phyloP scores from a whole-genome alignment of 2,113 vertebrate genomes.

The Paracanthobrama guichenoti region DNA sequence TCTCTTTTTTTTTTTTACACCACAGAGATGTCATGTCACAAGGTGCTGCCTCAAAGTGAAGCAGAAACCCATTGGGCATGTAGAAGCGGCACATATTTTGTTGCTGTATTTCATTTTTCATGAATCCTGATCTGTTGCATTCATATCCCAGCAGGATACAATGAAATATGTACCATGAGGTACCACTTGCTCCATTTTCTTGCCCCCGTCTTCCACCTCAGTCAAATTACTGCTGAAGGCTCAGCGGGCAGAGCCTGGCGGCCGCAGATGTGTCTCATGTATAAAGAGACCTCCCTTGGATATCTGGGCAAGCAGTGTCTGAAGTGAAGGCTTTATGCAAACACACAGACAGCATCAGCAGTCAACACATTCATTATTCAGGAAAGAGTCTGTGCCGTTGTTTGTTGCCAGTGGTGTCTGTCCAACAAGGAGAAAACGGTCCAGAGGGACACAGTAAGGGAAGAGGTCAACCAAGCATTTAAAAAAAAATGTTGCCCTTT shows the following conservation, averaged over 20 bases:
- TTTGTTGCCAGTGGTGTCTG: slow-evolving; percentile 41
- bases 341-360: slow-evolving; percentile 52
- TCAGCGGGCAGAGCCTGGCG: slow-evolving; percentile 32
- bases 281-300: slow-evolving; percentile 48
- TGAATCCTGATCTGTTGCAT: slow-evolving; percentile 38
- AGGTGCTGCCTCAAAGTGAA: background rate
- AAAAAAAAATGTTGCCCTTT: slow-evolving; percentile 20
- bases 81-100: background rate
- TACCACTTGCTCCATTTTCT: slow-evolving; percentile 44
- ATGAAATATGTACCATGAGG: slow-evolving; percentile 42
- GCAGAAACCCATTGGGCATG: background rate
- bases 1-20: background rate
- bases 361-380: slow-evolving; percentile 55
- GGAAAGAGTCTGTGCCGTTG: slow-evolving; percentile 39
- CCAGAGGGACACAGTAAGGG: slow-evolving; percentile 33
- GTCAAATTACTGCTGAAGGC: slow-evolving; percentile 34
- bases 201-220: slow-evolving; percentile 33
- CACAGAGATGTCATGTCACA: background rate
- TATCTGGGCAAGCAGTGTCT: slow-evolving; percentile 40
- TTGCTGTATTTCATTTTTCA: slow-evolving; percentile 36
- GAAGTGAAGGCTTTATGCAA: slow-evolving; percentile 56
- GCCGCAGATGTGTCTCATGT: slow-evolving; percentile 42
- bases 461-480: slow-evolving; percentile 29
- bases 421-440: slow-evolving; percentile 38
- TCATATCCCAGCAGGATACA: slow-evolving; percentile 23